Evolutionary conservation across 1,140 invertebrate species (phyloP), one percentile per base, ranked within the genome.

Genomic region (Formica exsecta): DNA sequence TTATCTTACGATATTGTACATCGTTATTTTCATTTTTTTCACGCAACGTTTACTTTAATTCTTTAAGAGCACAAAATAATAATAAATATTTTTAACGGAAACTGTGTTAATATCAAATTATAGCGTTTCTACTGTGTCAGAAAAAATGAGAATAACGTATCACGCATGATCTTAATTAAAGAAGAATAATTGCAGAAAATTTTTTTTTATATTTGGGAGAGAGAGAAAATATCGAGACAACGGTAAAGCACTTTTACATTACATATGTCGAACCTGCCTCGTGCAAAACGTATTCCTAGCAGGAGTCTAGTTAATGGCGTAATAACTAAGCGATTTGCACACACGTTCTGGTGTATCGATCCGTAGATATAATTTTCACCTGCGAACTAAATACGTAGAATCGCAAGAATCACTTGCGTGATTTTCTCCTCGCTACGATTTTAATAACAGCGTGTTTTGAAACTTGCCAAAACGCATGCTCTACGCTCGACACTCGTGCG

Each of bases 131-230:
- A 65, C 11, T 9, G 62, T 25, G 32, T 38, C 32, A 57, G 13
- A 8, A 29, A n/a, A 68, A 65, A 80, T 80, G 68, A 71, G 57
- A 70, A 59, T 65, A 48, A 41, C 4, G n/a, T 41, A 57, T 80
- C 25, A 32, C 25, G 38, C 29, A 29, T 29, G 29, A 16, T 38
- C 11, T 57, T 57, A 36, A 80, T 80, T 54, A 57, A 80, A 68
- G 32, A 41, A 54, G 22, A 70, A 32, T 71, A 57, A n/a, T 38
- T 62, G 36, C 36, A 32, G 9, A 51, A 1, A 68, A 2, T 54
- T 68, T 54, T 9, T 19, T 51, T 79, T 54, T 9, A 1, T 51
- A 16, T 51, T 51, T 51, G 48, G 16, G 13, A 51, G 5, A 16
- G 16, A 51, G 16, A 51, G 1, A 5, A 51, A 19, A 4, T 51